Conservation (phyloP, 2,888 invertebrate species). For the Chydorus sphaericus region DNA sequence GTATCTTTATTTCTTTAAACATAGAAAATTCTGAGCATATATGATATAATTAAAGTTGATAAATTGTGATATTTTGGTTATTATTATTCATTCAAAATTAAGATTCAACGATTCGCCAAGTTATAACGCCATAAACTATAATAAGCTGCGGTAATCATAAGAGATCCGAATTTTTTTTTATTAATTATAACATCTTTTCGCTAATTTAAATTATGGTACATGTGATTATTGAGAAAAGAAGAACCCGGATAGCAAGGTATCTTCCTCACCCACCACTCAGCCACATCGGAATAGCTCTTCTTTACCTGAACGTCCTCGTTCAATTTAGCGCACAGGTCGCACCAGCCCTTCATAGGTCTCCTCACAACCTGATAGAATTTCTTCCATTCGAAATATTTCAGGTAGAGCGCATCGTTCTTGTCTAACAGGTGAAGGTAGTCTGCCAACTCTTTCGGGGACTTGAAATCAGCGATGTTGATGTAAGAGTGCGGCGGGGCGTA, state of each 20-base stretch:
- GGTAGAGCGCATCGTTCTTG: conserved; percentile 18
- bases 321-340: not conserved
- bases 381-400: conserved; percentile 20
- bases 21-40: no score
- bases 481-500: conserved; percentile 22
- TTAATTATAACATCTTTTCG: no score
- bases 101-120: no score
- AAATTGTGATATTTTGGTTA: no score
- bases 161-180: no score
- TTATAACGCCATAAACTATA: no score
- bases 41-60: no score
- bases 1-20: no score
- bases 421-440: conserved; percentile 19
- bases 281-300: not conserved
- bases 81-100: no score
- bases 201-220: no score
- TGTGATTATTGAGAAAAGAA: not conserved
- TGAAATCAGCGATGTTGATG: conserved; percentile 23
- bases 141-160: no score
- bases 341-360: not conserved
- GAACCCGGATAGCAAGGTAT: not conserved
- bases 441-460: conserved; percentile 20
- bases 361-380: conserved; percentile 9
- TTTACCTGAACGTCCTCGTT: not conserved
- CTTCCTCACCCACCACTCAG: not conserved